Conservation (phyloP, 2,888 invertebrate species). For the Leuctra nigra region DNA sequence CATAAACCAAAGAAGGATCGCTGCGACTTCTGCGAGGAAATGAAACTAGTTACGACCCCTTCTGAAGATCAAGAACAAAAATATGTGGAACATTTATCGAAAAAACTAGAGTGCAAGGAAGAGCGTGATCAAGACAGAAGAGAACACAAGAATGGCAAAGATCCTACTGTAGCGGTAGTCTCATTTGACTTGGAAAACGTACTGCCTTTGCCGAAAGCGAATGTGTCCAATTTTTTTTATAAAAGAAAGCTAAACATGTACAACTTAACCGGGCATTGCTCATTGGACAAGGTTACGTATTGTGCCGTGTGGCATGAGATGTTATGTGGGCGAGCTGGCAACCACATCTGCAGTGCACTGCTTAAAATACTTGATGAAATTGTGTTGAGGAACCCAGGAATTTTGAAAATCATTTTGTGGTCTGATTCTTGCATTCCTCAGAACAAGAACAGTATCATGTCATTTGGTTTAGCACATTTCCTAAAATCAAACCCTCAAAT, state of each 20-base stretch:
- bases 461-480: neutral
- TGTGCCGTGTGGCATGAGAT: neutral
- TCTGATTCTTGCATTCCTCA: slow-evolving; percentile 12
- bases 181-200: neutral
- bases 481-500: neutral
- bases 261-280: slow-evolving; percentile 2
- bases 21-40: slow-evolving; percentile 22
- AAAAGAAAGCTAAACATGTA: neutral
- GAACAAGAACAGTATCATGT: slow-evolving; percentile 2
- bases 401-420: neutral
- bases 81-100: neutral
- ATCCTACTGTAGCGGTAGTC: neutral
- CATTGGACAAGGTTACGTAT: neutral
- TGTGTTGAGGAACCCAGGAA: neutral
- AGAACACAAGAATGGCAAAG: too few relatives aligned
- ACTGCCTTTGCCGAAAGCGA: neutral
- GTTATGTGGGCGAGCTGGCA: neutral
- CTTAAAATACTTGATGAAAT: neutral
- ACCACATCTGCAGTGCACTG: neutral
- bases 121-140: slow-evolving; percentile 1
- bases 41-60: neutral
- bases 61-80: slow-evolving; percentile 23
- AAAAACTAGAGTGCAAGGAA: neutral
- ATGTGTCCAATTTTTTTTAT: neutral
- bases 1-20: slow-evolving; percentile 31